Conservation (phyloP, 2,113 vertebrate species). For the Hippocampus abdominalis region DNA sequence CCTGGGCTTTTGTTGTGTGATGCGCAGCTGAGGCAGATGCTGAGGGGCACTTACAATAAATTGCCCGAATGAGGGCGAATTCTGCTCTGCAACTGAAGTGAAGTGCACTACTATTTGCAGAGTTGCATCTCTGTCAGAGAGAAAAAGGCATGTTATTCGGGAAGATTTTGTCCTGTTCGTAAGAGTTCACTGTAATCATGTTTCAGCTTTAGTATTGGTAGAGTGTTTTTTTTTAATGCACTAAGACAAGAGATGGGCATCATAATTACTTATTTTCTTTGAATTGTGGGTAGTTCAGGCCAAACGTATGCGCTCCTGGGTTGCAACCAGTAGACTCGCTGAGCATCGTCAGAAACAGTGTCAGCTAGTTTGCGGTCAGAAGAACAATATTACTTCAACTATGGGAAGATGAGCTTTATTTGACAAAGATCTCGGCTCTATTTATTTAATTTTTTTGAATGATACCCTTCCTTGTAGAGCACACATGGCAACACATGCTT, state of each 20-base stretch:
- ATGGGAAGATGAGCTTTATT: not conserved
- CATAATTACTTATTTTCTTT: not conserved
- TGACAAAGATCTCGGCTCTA: not conserved
- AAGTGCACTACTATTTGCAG: conserved; percentile 47
- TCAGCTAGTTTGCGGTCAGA: not conserved
- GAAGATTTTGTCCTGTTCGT: conserved; percentile 28
- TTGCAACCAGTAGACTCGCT: not conserved
- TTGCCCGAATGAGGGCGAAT: conserved; percentile 64
- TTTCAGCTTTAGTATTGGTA: conserved; percentile 16
- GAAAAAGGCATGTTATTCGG: conserved; percentile 25
- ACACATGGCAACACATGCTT: not conserved
- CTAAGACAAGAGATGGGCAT: not conserved
- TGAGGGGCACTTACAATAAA: conserved; percentile 65
- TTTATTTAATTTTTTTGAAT: not conserved
- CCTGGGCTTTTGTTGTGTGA: conserved; percentile 58
- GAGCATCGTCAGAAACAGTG: too few relatives aligned
- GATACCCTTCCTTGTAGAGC: not conserved
- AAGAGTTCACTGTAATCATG: conserved; percentile 25
- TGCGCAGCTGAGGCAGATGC: conserved; percentile 67
- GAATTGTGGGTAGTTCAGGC: not conserved
- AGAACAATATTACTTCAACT: not conserved
- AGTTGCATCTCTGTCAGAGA: conserved; percentile 44
- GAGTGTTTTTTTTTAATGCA: not conserved
- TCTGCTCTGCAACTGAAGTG: conserved; percentile 48
- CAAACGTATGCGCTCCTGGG: not conserved